Conservation (phyloP, 2,797 vertebrate genomes). For the Meriones psammophilus region DNA sequence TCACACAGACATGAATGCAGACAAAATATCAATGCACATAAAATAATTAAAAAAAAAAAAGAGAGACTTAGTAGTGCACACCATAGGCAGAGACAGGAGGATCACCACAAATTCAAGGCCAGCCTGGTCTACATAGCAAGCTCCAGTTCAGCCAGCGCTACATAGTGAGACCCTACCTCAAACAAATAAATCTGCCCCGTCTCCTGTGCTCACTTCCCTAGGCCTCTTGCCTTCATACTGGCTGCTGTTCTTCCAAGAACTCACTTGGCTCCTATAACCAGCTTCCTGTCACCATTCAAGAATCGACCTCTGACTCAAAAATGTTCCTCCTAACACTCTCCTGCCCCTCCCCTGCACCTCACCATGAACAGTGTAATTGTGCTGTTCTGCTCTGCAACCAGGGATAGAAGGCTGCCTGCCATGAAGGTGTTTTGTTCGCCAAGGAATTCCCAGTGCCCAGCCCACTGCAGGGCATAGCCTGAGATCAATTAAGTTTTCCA, state of each 20-base stretch:
- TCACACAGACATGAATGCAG: neutral
- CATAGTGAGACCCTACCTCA: neutral
- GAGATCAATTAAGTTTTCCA: neutral
- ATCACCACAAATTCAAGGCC: neutral
- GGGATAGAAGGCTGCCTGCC: neutral
- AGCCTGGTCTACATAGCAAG: neutral
- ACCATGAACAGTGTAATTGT: neutral
- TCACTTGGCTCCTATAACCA: neutral
- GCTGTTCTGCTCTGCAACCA: neutral
- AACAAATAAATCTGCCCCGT: neutral
- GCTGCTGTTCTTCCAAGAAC: neutral
- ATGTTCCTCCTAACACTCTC: neutral
- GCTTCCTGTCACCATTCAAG: constrained; percentile 14
- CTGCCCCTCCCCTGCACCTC: neutral
- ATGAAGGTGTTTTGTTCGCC: neutral
- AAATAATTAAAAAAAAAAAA: too few species aligned
- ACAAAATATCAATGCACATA: neutral
- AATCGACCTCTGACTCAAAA: neutral
- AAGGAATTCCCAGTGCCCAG: neutral
- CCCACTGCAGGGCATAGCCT: neutral
- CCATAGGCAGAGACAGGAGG: neutral
- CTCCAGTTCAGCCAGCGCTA: neutral
- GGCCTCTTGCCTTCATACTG: neutral
- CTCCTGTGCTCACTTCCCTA: neutral
- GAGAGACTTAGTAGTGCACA: neutral